Conservation (phyloP, 2,797 vertebrate species). For the Sebastes variabilis region DNA sequence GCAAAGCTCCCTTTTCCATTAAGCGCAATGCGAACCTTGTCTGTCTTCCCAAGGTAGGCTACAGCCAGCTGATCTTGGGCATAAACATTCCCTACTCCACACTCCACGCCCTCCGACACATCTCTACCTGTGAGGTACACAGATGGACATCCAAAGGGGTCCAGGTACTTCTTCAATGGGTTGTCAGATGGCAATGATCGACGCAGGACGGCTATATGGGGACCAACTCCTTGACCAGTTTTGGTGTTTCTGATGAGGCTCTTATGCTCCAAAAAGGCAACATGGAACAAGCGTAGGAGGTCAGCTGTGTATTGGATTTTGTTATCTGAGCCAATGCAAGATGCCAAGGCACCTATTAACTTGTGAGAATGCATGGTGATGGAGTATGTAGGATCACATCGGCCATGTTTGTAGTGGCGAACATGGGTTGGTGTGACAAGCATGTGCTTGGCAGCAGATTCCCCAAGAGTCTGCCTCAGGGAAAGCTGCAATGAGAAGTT, state of each 20-base stretch:
- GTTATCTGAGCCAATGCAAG: slow-evolving; percentile 55
- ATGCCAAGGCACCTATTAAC: slow-evolving; percentile 69
- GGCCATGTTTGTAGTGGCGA: slow-evolving; percentile 85
- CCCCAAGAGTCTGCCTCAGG: slow-evolving; percentile 78
- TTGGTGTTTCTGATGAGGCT: slow-evolving; percentile 82
- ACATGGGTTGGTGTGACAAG: slow-evolving; percentile 86
- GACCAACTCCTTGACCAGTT: slow-evolving; percentile 81
- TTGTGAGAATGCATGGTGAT: slow-evolving; percentile 73
- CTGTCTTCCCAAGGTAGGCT: slow-evolving; percentile 82
- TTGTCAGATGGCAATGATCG: slow-evolving; percentile 72
- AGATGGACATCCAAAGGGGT: slow-evolving; percentile 83
- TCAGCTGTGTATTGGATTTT: slow-evolving; percentile 61
- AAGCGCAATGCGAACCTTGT: slow-evolving; percentile 79
- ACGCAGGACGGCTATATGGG: slow-evolving; percentile 81
- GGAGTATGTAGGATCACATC: slow-evolving; percentile 86
- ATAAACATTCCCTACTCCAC: slow-evolving; percentile 85
- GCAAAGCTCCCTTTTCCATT: slow-evolving; percentile 84
- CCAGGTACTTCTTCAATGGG: slow-evolving; percentile 79
- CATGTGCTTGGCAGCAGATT: slow-evolving; percentile 70
- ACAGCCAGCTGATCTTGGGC: slow-evolving; percentile 84
- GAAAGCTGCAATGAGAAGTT: slow-evolving; percentile 86
- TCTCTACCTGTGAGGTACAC: slow-evolving; percentile 85
- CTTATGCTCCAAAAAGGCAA: slow-evolving; percentile 83
- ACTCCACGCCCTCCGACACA: slow-evolving; percentile 81
- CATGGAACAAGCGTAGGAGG: slow-evolving; percentile 78